These are phyloP conservation scores for Caenorhabditis uteleia DNA, from an alignment of 2,888 invertebrate genomes.

Conservation along the genomic window DNA sequence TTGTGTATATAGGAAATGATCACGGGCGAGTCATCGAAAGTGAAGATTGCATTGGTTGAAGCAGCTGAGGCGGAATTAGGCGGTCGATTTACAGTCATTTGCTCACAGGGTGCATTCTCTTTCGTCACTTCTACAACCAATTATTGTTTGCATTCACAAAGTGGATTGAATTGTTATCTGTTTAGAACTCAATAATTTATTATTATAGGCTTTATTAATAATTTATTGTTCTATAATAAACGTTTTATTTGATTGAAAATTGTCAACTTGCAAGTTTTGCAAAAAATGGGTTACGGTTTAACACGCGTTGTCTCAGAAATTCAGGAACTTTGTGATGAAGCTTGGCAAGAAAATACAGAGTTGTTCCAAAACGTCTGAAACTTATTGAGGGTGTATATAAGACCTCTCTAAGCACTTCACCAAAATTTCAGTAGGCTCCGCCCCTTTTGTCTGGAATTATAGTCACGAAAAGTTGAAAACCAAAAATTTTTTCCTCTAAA, in stretches of 20 bases:
- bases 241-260: neutral
- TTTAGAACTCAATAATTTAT: constrained; percentile 26
- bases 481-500: no score
- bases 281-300: no score
- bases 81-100: constrained; percentile 55
- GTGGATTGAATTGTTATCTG: constrained; percentile 33
- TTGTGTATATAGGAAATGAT: constrained; percentile 29
- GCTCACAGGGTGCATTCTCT: constrained; percentile 53
- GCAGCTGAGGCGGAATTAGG: constrained; percentile 48
- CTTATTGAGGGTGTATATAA: no score
- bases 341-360: no score
- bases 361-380: no score
- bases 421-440: no score
- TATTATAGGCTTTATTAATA: neutral
- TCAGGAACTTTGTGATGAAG: no score
- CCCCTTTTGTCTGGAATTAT: no score
- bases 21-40: constrained; percentile 22
- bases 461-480: no score
- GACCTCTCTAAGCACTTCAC: no score
- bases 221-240: neutral
- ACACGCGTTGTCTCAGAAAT: no score
- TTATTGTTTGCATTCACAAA: constrained; percentile 48
- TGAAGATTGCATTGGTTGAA: constrained; percentile 32
- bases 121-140: constrained; percentile 53
- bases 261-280: no score